Evolutionary conservation across 2,113 vertebrate species (phyloP).

Genomic region (Prunella himalayana): DNA sequence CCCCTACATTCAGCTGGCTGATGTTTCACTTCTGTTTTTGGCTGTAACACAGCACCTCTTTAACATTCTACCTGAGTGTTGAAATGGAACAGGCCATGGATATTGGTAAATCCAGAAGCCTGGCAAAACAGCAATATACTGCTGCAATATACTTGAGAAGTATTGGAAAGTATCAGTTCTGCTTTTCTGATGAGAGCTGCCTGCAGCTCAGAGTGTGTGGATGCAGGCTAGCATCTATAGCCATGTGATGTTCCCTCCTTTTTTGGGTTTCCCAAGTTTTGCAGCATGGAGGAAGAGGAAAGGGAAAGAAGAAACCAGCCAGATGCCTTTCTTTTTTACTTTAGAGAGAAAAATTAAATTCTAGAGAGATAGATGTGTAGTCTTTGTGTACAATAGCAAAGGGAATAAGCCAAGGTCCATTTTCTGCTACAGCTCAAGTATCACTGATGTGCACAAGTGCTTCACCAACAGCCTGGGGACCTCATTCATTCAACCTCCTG

Average conservation of each 20-base stretch:
- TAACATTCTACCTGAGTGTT: not conserved
- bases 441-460: not conserved
- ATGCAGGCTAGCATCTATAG: not conserved
- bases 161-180: not conserved
- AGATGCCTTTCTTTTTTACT: not conserved
- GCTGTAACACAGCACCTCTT: not conserved
- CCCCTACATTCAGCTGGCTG: not conserved
- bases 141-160: not conserved
- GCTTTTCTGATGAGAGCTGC: not conserved
- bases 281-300: rapidly evolving
- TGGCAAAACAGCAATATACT: not conserved
- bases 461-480: not conserved
- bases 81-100: not conserved
- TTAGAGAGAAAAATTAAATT: not conserved
- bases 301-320: not conserved
- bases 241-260: not conserved
- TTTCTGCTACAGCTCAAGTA: not conserved
- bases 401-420: not conserved
- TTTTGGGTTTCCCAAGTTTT: not conserved
- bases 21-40: not conserved
- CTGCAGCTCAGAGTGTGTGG: not conserved
- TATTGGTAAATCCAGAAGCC: not conserved
- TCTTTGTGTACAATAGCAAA: not conserved
- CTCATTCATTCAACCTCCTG: not conserved
- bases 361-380: not conserved